phyloP scores from a whole-genome alignment of 2,113 vertebrate genomes.

The Pteropus alecto region DNA sequence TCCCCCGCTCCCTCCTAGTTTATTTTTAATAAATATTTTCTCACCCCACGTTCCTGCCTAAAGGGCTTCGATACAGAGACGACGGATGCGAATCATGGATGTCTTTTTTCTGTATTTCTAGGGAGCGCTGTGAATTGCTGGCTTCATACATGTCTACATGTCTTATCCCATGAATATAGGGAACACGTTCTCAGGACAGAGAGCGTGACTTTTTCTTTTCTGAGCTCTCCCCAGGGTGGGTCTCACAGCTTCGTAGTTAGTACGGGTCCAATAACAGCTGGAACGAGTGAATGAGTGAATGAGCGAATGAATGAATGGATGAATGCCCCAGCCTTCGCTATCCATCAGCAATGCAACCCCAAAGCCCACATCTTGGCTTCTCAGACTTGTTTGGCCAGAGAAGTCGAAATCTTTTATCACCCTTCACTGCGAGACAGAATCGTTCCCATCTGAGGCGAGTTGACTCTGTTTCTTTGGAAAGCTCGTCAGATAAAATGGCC shows the following conservation, averaged over 20 bases:
- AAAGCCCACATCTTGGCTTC: not conserved
- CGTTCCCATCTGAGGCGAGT: not conserved
- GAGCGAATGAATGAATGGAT: too few species aligned
- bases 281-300: not conserved
- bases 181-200: not conserved
- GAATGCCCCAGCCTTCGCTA: accelerated
- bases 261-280: too few species aligned
- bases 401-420: not conserved
- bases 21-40: not conserved
- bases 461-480: not conserved
- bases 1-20: accelerated
- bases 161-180: not conserved
- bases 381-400: not conserved
- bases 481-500: not conserved
- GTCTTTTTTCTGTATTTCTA: too few species aligned
- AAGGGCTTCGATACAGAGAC: accelerated
- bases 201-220: not conserved
- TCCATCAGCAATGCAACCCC: not conserved
- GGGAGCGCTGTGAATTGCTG: not conserved
- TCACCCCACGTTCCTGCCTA: not conserved
- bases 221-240: not conserved
- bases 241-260: not conserved
- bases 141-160: too few species aligned
- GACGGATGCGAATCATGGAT: accelerated
- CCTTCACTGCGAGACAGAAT: not conserved